phyloP scores from a whole-genome alignment of 2,888 invertebrate species.

The Reticulitermes lucifugus region DNA sequence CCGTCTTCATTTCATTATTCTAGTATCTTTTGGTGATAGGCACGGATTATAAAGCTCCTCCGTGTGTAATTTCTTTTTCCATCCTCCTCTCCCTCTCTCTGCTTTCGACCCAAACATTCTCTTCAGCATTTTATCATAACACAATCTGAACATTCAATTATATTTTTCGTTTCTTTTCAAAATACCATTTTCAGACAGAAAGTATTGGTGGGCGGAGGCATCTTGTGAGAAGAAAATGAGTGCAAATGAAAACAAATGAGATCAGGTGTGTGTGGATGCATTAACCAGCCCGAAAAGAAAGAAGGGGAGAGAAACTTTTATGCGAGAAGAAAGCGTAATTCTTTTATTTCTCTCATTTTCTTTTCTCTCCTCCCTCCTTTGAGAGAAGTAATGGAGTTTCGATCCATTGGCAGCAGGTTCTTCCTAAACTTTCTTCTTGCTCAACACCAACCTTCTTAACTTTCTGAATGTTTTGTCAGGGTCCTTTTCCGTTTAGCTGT shows the following conservation, averaged over 20 bases:
- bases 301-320: neutral
- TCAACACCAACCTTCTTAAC: slow-evolving; percentile 17
- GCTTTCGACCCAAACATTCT: too few relatives aligned
- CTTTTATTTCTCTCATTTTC: slow-evolving; percentile 29
- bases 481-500: neutral
- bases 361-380: neutral
- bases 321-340: slow-evolving; percentile 12
- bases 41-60: too few relatives aligned
- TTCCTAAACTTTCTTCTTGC: neutral
- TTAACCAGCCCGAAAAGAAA: neutral
- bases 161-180: neutral
- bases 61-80: too few relatives aligned
- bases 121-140: too few relatives aligned
- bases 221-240: neutral
- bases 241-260: slow-evolving; percentile 15
- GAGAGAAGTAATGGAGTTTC: slow-evolving; percentile 25
- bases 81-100: too few relatives aligned
- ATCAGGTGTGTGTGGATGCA: slow-evolving; percentile 1
- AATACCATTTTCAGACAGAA: neutral
- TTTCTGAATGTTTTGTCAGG: slow-evolving; percentile 9
- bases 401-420: slow-evolving; percentile 18
- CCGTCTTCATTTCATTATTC: too few relatives aligned
- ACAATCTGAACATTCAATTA: too few relatives aligned
- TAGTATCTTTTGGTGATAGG: too few relatives aligned
- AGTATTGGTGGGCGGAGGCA: neutral